Conservation (phyloP, 92 coral and sea anemone genomes). For the Porites divaricata region DNA sequence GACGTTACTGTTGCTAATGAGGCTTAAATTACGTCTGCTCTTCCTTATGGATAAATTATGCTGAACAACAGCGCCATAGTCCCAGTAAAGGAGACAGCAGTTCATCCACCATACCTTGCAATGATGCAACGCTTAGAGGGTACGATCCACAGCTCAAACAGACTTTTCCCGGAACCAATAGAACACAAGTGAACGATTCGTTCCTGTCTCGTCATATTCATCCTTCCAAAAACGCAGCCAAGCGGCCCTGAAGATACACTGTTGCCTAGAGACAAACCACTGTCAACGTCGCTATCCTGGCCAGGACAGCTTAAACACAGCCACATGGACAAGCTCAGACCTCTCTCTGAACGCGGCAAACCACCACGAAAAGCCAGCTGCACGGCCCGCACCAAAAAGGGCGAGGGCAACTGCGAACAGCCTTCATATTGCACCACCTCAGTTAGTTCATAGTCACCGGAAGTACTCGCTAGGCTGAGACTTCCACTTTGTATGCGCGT, state of each 20-base stretch:
- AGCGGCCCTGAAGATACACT: conserved; percentile 28
- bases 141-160: conserved; percentile 86
- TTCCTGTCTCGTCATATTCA: conserved; percentile 9
- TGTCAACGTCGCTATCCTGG: conserved; percentile 30
- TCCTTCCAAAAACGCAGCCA: conserved; percentile 11
- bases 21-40: no score
- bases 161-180: conserved; percentile 79
- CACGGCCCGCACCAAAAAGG: conserved; percentile 71
- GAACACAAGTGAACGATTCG: conserved; percentile 82
- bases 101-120: conserved; percentile 17
- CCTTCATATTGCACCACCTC: conserved; percentile 17
- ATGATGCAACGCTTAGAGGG: conserved; percentile 57
- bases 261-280: background rate
- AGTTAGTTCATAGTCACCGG: conserved; percentile 20
- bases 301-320: conserved; percentile 60
- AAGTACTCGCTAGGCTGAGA: background rate
- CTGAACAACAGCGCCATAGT: no score
- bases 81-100: background rate
- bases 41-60: no score
- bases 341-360: conserved; percentile 73
- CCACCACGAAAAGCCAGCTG: conserved; percentile 78
- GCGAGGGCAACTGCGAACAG: conserved; percentile 62
- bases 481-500: conserved; percentile 20
- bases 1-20: no score
- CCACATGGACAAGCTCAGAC: conserved; percentile 92